Base-by-base conservation (phyloP, 2,797 vertebrate species). In the Leuciscus waleckii region DNA sequence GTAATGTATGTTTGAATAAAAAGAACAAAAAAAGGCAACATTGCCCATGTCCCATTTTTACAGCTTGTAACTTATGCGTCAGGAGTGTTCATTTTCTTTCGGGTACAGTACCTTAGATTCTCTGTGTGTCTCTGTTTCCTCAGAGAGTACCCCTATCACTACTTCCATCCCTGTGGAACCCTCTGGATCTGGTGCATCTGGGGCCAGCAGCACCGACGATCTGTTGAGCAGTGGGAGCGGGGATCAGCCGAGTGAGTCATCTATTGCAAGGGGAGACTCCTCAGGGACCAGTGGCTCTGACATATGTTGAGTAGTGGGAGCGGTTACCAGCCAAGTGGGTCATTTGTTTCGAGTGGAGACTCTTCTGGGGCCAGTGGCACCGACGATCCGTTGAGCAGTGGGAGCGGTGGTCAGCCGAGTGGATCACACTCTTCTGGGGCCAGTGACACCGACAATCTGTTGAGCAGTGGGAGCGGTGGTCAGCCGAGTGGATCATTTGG, bases 61-160 rank as follows among this genome's bases (percentile, higher is more conserved):
- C 68, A 70, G 23, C 19, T 69, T 37, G 9, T 63, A 58, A 58
- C 23, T 10, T 78, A 77, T 71, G 46, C 21, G 4, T 9, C 13
- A 51, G 23, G 5, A 26, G 5, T 37, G 5, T 51, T 37, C 8
- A 68, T 17, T 43, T 17, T 37, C 4, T 67, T 80, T 65, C 2
- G 29, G 41, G 2, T 17, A 3, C 4, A 78, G 43, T 61, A 4
- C 46, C 43, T 26, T 46, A 83, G 4, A 73, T 67, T 49, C 4
- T 69, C 21, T 58, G 26, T 37, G 2, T 61, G 14, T 63, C 37
- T 68, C 11, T 65, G 10, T 89, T 71, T 87, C 16, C 68, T 84
- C 88, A 97, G 97, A 79, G 80, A 86, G 79, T 73, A 93, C 95
- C 54, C 88, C 95, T 73, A 92, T 94, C 0, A 88, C 94, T 87